These are phyloP conservation scores for Aradus depressus DNA, from an alignment of 2,888 invertebrate genomes.

Conservation along the genomic window DNA sequence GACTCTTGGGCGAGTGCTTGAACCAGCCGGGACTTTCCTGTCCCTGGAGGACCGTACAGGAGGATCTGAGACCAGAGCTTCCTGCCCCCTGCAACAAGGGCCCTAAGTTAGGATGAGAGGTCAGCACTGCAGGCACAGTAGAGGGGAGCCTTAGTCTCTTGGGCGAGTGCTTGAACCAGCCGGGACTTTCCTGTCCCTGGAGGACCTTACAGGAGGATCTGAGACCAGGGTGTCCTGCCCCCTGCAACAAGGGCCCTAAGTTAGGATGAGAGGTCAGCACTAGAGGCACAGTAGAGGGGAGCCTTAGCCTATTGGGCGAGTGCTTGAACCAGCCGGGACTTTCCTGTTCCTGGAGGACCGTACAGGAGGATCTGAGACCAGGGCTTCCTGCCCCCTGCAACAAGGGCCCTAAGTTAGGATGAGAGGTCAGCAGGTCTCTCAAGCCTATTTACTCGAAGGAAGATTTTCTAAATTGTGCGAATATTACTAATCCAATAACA, in stretches of 20 bases:
- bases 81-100: constrained; percentile 32
- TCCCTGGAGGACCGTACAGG: constrained; percentile 43
- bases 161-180: constrained; percentile 38
- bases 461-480: no score
- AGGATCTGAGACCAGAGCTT: constrained; percentile 43
- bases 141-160: constrained; percentile 42
- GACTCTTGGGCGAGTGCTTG: constrained; percentile 42
- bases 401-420: no score
- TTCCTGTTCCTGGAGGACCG: constrained; percentile 43
- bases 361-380: constrained; percentile 45
- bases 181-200: constrained; percentile 43
- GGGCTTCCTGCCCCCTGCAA: constrained; percentile 35
- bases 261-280: constrained; percentile 42
- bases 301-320: constrained; percentile 42
- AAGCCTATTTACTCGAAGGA: no score
- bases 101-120: no score
- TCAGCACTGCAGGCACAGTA: constrained; percentile 44
- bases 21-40: constrained; percentile 40
- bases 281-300: constrained; percentile 42
- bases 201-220: constrained; percentile 44
- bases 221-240: constrained; percentile 39
- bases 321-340: constrained; percentile 39
- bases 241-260: constrained; percentile 28
- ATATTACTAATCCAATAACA: no score
- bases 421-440: no score